Evolutionary conservation across 2,113 vertebrate species (phyloP), one percentile per base, ranked within the genome.

Genomic region (Anguilla japonica): DNA sequence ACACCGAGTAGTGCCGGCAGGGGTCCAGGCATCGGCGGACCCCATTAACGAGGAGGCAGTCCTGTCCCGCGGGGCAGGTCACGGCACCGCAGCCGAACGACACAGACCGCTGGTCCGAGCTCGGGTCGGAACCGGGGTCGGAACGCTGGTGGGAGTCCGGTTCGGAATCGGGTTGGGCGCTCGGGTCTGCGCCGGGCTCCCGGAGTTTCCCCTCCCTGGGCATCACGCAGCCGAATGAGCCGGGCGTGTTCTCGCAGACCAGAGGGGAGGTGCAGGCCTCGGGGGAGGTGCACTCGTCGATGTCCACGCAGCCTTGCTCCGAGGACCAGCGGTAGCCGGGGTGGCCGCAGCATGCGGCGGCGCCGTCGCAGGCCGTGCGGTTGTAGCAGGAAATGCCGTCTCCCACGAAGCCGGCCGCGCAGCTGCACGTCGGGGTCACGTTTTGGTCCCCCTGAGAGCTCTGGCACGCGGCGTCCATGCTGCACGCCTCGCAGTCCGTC

Each of bases 341-440:
- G 34, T 34, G 84, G 67, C 26, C 14, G 75, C 92, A 94, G 83
- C 93, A 93, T 1, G 34, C 34, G 2, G 89, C 88, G 2, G 41
- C 18, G 1, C 86, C 81, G 4, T 57, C 43, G 63, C 92, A 94
- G 39, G 46, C 41, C 2, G 89, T 84, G 43, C 14, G 16, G 43
- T 91, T 46, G 75, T 93, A 92, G 81, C 94, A 94, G 56, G 57
- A 83, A 41, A 93, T 79, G 41, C 93, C 93, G 6, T 93, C 88
- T 0, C 94, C 94, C 0, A 92, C 85, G 57, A 93, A 94, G 26
- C 92, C 93, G 5, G 91, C 87, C 80, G 87, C 87, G 87, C 94
- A 94, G 83, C 85, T 83, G 88, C 94, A 94, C 2, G 86, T 89
- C 53, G 88, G 2, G 0, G 5, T 83, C 53, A 85, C 87, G 8